These are phyloP conservation scores for Daphoenositta chrysoptera DNA, from an alignment of 2,113 vertebrate genomes.

Conservation along the genomic window DNA sequence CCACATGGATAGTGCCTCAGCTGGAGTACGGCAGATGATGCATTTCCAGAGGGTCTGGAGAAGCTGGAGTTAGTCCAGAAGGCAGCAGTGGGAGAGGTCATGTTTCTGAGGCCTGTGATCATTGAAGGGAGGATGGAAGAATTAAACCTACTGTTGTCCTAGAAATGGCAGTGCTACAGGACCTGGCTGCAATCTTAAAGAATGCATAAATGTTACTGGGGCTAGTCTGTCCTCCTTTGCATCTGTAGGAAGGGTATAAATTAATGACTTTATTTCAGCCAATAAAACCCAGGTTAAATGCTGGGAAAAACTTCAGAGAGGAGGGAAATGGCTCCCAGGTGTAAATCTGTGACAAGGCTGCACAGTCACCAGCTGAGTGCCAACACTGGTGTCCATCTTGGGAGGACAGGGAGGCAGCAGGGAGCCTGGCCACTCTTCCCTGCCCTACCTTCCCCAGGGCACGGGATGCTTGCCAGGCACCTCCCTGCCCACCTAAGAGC, in stretches of 20 bases:
- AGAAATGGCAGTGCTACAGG: not conserved
- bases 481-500: not conserved
- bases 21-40: not conserved
- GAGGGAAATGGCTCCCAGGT: fast-evolving
- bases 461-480: fast-evolving
- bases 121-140: not conserved
- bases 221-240: not conserved
- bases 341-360: not conserved
- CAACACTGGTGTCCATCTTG: fast-evolving
- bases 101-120: not conserved
- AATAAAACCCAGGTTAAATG: not conserved
- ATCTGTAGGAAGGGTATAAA: not conserved
- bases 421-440: not conserved
- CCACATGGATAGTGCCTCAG: not conserved
- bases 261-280: not conserved
- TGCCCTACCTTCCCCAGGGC: not conserved
- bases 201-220: not conserved
- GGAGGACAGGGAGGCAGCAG: not conserved
- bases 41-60: not conserved
- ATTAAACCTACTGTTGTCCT: not conserved
- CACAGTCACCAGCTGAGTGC: not conserved
- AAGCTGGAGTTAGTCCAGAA: not conserved
- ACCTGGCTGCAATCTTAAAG: not conserved
- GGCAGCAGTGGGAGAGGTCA: not conserved
- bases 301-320: not conserved